Evolutionary conservation across 2,888 invertebrate species (phyloP).

Genomic region (Myopa testacea): DNA sequence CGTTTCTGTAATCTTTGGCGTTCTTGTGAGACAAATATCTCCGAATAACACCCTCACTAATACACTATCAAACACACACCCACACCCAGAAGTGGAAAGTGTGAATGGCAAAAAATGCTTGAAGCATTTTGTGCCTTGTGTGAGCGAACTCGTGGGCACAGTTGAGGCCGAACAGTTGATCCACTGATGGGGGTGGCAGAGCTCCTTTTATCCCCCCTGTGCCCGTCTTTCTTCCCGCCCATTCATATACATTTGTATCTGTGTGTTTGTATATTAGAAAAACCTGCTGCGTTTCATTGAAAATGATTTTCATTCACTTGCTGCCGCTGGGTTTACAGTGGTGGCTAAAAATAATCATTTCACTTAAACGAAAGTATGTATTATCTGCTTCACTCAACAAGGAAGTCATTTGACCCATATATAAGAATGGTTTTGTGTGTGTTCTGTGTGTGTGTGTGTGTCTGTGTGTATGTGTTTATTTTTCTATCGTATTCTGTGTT

Average conservation of each 20-base stretch:
- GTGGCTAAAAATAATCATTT: background rate
- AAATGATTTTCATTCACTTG: slow-evolving; percentile 13
- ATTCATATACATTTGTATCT: no score
- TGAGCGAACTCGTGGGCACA: no score
- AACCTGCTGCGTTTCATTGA: background rate
- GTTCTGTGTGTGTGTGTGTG: no score
- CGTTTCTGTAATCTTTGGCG: background rate
- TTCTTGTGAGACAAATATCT: background rate
- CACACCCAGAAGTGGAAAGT: background rate
- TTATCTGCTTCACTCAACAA: slow-evolving; percentile 15
- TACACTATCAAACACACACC: background rate
- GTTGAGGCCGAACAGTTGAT: no score
- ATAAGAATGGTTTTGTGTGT: background rate
- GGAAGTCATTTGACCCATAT: slow-evolving; percentile 36
- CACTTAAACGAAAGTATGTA: background rate
- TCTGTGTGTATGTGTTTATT: background rate
- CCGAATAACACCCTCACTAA: background rate
- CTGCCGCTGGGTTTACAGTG: background rate
- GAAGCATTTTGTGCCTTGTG: no score
- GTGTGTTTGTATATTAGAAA: no score
- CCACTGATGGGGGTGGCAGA: no score
- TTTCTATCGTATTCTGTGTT: no score
- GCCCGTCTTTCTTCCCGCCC: no score
- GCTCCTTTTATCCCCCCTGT: no score
- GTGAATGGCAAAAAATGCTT: no score